phyloP scores from a whole-genome alignment of 2,888 invertebrate genomes.

The Neuroscelio doddi region DNA sequence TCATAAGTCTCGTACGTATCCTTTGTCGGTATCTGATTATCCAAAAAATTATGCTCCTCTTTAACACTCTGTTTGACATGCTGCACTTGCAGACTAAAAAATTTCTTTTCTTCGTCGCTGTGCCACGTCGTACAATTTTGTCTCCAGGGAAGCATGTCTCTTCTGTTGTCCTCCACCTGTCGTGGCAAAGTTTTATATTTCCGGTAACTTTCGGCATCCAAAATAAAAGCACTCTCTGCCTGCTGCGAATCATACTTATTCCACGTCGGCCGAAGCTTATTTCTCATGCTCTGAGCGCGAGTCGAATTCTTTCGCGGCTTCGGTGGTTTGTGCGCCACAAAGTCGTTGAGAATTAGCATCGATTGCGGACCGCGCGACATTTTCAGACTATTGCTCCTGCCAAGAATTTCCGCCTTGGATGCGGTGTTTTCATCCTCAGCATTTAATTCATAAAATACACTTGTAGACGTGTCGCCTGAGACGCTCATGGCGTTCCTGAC shows the following conservation, averaged over 20 bases:
- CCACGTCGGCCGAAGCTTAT: slow-evolving; percentile 63
- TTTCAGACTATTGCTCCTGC: slow-evolving; percentile 53
- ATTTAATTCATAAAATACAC: slow-evolving; percentile 58
- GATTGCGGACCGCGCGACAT: slow-evolving; percentile 57
- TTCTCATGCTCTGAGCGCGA: slow-evolving; percentile 66
- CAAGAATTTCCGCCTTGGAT: slow-evolving; percentile 16
- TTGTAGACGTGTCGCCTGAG: slow-evolving; percentile 23
- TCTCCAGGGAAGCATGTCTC: neutral
- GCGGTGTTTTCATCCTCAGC: slow-evolving; percentile 52
- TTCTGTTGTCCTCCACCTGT: slow-evolving; percentile 11
- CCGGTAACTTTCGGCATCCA: slow-evolving; percentile 25
- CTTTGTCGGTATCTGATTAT: slow-evolving; percentile 59
- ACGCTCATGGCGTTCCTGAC: slow-evolving; percentile 49
- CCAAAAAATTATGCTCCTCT: slow-evolving; percentile 1
- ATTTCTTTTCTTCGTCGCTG: slow-evolving; percentile 43
- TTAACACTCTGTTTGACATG: slow-evolving; percentile 20
- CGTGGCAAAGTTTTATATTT: slow-evolving; percentile 42
- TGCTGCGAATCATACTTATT: slow-evolving; percentile 52
- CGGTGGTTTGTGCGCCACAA: slow-evolving; percentile 82
- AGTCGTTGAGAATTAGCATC: slow-evolving; percentile 67
- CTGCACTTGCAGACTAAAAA: slow-evolving; percentile 49
- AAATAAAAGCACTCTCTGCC: slow-evolving; percentile 1
- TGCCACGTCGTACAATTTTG: slow-evolving; percentile 9
- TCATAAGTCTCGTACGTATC: slow-evolving; percentile 61
- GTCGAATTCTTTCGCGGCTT: slow-evolving; percentile 74